phyloP scores from a whole-genome alignment of 2,113 vertebrate genomes.

The Cinclus cinclus region DNA sequence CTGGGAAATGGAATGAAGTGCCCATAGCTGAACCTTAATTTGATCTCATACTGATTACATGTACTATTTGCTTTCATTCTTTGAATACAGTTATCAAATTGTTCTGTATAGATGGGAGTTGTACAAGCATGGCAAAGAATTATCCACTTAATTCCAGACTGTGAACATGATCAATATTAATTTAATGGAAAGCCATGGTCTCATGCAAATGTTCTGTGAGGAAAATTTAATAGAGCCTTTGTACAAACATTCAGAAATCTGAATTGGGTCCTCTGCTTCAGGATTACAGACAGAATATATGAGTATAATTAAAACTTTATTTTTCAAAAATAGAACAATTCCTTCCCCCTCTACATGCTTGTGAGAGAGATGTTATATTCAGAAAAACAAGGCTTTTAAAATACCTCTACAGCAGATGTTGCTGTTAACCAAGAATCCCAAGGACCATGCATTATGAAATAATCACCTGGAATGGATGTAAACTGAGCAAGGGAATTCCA shows the following conservation, averaged over 20 bases:
- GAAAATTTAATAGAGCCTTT: not conserved
- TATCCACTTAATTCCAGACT: not conserved
- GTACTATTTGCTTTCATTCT: not conserved
- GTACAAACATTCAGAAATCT: not conserved
- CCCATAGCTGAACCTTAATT: not conserved
- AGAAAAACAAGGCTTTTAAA: conserved; percentile 29
- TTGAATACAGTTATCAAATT: not conserved
- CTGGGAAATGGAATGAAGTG: not conserved
- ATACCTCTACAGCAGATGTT: not conserved
- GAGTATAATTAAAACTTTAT: not conserved
- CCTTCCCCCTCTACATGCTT: not conserved
- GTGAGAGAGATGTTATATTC: conserved; percentile 5
- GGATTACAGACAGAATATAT: not conserved
- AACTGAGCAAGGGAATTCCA: not conserved
- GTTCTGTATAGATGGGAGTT: not conserved
- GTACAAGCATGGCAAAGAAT: not conserved
- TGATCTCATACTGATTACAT: not conserved
- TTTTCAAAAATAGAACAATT: not conserved
- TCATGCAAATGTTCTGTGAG: not conserved
- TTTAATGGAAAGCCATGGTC: not conserved
- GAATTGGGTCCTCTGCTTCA: not conserved
- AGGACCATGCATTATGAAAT: not conserved
- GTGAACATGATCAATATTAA: not conserved
- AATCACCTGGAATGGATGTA: not conserved
- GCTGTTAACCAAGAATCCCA: conserved; percentile 1